A percentile compares a stretch with the other conserved stretches of the same genome.
These are phyloP conservation scores for Carcinoscorpius rotundicauda DNA, from an alignment of 1,140 invertebrate genomes.

Conservation along the genomic window DNA sequence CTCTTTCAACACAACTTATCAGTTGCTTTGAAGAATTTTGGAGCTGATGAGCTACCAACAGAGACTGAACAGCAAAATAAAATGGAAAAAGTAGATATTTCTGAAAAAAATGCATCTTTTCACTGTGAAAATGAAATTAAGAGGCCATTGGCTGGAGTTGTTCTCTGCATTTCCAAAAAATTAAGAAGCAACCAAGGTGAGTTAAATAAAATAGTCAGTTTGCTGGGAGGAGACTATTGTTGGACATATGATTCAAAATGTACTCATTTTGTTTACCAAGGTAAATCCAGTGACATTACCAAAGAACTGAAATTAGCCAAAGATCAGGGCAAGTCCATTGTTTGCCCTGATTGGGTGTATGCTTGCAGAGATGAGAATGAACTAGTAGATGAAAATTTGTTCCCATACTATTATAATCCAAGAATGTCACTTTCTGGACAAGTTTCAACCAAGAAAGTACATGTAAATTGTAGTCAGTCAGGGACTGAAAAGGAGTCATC, in stretches of 20 bases:
- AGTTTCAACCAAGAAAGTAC: conserved; percentile 10
- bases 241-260: conserved; percentile 33
- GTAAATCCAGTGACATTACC: conserved; percentile 33
- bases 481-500: no score
- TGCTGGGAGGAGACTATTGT: conserved; percentile 36
- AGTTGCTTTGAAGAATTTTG: conserved; percentile 13
- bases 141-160: conserved; percentile 24
- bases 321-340: conserved; percentile 34
- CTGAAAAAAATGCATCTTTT: no score
- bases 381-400: conserved; percentile 34
- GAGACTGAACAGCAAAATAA: background rate
- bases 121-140: no score
- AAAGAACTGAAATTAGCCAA: conserved; percentile 35
- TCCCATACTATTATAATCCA: conserved; percentile 37
- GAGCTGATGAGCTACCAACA: conserved; percentile 5
- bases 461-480: no score
- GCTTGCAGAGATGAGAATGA: conserved; percentile 33
- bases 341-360: conserved; percentile 37
- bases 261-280: conserved; percentile 38
- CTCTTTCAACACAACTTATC: conserved; percentile 24
- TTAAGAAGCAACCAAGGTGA: conserved; percentile 31
- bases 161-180: conserved; percentile 35
- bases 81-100: no score
- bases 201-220: conserved; percentile 31
- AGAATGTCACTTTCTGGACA: conserved; percentile 30